These are phyloP conservation scores for Stegana nigrithorax DNA, from an alignment of 2,888 invertebrate species.

Conservation along the genomic window DNA sequence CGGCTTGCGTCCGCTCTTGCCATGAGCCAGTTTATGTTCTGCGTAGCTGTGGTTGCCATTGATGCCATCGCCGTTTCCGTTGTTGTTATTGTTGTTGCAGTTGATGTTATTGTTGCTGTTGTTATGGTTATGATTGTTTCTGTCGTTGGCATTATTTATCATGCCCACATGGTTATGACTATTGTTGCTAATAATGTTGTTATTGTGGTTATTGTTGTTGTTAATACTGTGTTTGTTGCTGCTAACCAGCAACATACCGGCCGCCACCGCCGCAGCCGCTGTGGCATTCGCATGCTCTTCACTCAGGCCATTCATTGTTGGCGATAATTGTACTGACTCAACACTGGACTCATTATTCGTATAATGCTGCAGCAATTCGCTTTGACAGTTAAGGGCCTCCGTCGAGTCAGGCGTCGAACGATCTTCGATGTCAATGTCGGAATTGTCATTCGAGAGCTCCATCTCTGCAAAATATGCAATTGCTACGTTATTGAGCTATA, in stretches of 20 bases:
- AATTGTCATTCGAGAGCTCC: conserved; percentile 67
- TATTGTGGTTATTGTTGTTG: not conserved
- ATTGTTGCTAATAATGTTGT: conserved; percentile 14
- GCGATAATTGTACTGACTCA: conserved; percentile 48
- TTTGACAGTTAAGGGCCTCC: conserved; percentile 53
- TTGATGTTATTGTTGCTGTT: conserved; percentile 11
- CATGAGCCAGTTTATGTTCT: conserved; percentile 62
- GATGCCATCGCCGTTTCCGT: conserved; percentile 28
- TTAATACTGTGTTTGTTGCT: conserved; percentile 24
- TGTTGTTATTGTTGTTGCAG: not conserved
- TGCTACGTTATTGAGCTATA: not conserved
- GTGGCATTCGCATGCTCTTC: not conserved
- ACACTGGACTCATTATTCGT: conserved; percentile 63
- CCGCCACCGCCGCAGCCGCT: conserved; percentile 18
- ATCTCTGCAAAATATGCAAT: conserved; percentile 46
- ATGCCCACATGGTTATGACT: conserved; percentile 29
- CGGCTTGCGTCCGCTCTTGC: conserved; percentile 79
- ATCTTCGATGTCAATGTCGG: conserved; percentile 69
- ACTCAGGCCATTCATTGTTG: conserved; percentile 14
- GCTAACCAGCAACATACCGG: conserved; percentile 39
- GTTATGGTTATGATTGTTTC: conserved; percentile 1
- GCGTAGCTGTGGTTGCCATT: too few relatives aligned
- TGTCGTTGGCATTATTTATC: not conserved
- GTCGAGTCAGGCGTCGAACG: conserved; percentile 65
- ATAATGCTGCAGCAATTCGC: conserved; percentile 39